phyloP scores from a whole-genome alignment of 2,888 invertebrate species.

The Luperina testacea region DNA sequence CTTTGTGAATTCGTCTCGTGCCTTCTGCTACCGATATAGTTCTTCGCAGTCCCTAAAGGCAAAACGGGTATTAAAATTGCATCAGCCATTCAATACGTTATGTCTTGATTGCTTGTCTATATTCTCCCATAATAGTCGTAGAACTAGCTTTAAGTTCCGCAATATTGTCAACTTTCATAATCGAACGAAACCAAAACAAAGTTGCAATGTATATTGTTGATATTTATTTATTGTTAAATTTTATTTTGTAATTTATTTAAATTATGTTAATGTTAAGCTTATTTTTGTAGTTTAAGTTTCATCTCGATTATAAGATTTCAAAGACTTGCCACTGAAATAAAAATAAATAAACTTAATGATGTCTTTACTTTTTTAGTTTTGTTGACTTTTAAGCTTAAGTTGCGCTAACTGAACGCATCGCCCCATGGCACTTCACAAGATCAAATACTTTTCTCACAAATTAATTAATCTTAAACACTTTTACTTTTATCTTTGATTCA shows the following conservation, averaged over 20 bases:
- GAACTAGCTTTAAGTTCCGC: slow-evolving; percentile 24
- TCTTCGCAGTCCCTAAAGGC: slow-evolving; percentile 2
- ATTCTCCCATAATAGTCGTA: slow-evolving; percentile 31
- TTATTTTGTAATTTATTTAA: slow-evolving; percentile 71
- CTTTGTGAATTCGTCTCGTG: slow-evolving; percentile 45
- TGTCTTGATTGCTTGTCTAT: slow-evolving; percentile 53
- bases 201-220: slow-evolving; percentile 76
- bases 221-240: slow-evolving; percentile 73
- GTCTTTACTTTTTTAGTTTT: not conserved
- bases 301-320: slow-evolving; percentile 63
- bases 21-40: not conserved
- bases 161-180: slow-evolving; percentile 57
- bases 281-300: slow-evolving; percentile 47
- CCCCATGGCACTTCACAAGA: not conserved
- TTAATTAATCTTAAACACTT: not conserved
- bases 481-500: not conserved
- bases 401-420: not conserved
- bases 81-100: slow-evolving; percentile 44
- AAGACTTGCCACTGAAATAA: slow-evolving; percentile 77
- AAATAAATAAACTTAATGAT: slow-evolving; percentile 21
- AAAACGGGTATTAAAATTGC: slow-evolving; percentile 46
- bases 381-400: not conserved
- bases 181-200: slow-evolving; percentile 83
- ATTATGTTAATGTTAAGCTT: slow-evolving; percentile 57
- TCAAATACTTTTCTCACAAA: not conserved